These are phyloP conservation scores for Tretioscincus oriximinensis DNA, from an alignment of 2,113 vertebrate species.

Conservation along the genomic window DNA sequence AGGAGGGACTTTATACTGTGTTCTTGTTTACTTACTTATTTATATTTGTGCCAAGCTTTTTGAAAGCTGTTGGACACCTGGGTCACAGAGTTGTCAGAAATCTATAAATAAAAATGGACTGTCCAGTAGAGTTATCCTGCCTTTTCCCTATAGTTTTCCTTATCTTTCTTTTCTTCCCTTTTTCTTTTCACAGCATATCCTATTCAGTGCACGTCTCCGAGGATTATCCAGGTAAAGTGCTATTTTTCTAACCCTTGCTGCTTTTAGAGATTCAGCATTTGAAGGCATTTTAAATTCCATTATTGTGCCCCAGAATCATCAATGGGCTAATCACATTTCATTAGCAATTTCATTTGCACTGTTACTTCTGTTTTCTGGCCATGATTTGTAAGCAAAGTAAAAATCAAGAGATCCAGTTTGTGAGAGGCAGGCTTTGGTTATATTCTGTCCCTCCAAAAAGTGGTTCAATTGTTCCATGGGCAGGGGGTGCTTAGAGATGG, in stretches of 20 bases:
- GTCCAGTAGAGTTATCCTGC: slow-evolving; percentile 13
- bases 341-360: slow-evolving; percentile 16
- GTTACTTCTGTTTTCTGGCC: slow-evolving; percentile 14
- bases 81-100: slow-evolving; percentile 3
- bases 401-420: slow-evolving; percentile 37
- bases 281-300: slow-evolving; percentile 26
- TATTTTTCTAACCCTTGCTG: slow-evolving; percentile 10
- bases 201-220: slow-evolving; percentile 89
- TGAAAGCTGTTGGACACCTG: slow-evolving; percentile 45
- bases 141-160: slow-evolving; percentile 32
- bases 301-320: slow-evolving; percentile 33
- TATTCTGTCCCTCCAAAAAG: too few relatives aligned
- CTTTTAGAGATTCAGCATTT: slow-evolving; percentile 23
- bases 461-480: too few relatives aligned
- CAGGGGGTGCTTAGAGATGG: too few relatives aligned
- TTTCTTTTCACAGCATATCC: slow-evolving; percentile 76
- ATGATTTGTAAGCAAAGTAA: slow-evolving; percentile 38
- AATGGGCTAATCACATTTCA: slow-evolving; percentile 31
- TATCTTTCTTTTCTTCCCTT: slow-evolving; percentile 15
- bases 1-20: slow-evolving; percentile 7
- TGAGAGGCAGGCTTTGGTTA: not conserved
- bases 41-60: slow-evolving; percentile 26
- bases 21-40: not conserved
- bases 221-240: slow-evolving; percentile 87
- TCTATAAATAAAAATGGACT: slow-evolving; percentile 50